Base-by-base conservation (phyloP, 2,888 invertebrate genomes). In the Lasioglossum calceatum region DNA sequence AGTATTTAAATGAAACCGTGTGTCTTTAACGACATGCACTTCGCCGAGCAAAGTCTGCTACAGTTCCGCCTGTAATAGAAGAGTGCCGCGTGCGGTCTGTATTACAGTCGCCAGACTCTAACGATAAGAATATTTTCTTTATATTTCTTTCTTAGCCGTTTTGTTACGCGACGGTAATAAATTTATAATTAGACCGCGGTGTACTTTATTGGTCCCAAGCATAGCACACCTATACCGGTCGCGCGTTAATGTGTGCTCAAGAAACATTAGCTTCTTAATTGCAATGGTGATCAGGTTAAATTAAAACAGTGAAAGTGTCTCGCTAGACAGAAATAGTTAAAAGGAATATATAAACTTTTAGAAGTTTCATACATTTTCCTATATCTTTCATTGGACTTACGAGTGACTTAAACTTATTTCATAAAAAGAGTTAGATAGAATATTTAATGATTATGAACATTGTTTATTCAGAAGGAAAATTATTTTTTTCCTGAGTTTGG, bases 21-120 rank as follows among this genome's bases (percentile, higher is more conserved):
- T 88, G 88, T 88, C 83, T 88, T 88, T 88, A 88, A 88, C 86
- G 88, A 86, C 88, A 77, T 86, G 84, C 83, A 88, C 79, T 81
- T 88, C 83, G 64, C 81, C 79, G 77, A 77, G 81, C 64, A 84
- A 81, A 81, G 83, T 88, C 86, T 61, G n/a, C 84, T 72, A 81
- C 71, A 76, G 71, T 81, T 86, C 67, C 64, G 67, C 78, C 70
- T 88, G 79, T 76, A 83, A 88, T 84, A 84, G 80, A 81, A 78
- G 79, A 74, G 87, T 81, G 79, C 87, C 80, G 70, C 77, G 82
- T 79, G 81, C 87, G 67, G 79, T 67, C 81, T 82, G 73, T 74
- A 78, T 87, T 85, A 87, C 88, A 79, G 80, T 81, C 73, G 84
- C 79, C 72, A 32, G 54, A n/a, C 76, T 67, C 71, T 64, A 80